A percentile compares a stretch with the other conserved stretches of the same genome.
These are phyloP conservation scores for Leptonema lineaticorne DNA, from an alignment of 1,140 invertebrate genomes.

Conservation along the genomic window DNA sequence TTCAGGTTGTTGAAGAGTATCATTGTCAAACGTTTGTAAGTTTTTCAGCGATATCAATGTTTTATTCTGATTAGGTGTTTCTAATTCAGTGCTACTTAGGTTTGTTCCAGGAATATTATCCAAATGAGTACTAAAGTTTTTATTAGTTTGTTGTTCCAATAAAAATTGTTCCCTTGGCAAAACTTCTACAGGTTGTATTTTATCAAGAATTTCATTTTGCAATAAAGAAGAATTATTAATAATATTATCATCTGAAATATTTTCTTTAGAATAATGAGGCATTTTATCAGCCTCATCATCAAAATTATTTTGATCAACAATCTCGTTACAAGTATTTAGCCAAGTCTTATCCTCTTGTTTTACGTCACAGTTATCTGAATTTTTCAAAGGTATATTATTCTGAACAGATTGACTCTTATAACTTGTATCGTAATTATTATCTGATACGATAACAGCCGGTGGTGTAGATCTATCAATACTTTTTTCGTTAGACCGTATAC, in stretches of 20 bases:
- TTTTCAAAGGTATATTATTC: background rate
- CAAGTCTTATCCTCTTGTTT: constrained; percentile 11
- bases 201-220: constrained; percentile 16
- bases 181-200: constrained; percentile 1
- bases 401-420: background rate
- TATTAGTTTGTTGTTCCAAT: background rate
- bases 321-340: background rate
- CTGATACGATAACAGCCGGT: constrained; percentile 14
- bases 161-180: constrained; percentile 6
- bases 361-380: background rate
- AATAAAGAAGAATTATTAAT: background rate
- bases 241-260: background rate
- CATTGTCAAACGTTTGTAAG: constrained; percentile 51
- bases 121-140: constrained; percentile 7
- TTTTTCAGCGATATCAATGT: background rate
- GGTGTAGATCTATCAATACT: constrained; percentile 49
- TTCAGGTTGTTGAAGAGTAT: constrained; percentile 57
- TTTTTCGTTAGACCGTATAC: constrained; percentile 33
- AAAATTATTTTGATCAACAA: background rate
- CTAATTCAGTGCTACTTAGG: background rate
- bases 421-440: background rate
- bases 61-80: background rate
- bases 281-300: background rate
- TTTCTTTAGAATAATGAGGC: background rate
- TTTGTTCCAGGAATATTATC: background rate